Evolutionary conservation across 1,140 invertebrate species (phyloP), one percentile per base, ranked within the genome.

Genomic region (Papilio glaucus): DNA sequence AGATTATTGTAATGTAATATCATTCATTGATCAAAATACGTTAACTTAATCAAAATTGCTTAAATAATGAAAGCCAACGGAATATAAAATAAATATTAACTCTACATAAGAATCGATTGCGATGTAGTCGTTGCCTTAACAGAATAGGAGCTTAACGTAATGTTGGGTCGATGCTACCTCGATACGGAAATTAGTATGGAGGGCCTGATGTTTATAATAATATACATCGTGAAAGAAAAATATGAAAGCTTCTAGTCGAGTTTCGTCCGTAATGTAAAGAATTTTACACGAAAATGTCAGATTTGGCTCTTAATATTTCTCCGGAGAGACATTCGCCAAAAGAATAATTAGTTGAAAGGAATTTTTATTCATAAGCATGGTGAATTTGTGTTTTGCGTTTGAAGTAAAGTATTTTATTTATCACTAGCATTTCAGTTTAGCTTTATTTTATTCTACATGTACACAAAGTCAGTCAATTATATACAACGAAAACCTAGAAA

Each of bases 151-250:
- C 57, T 63, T 21, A 39, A 21, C 24, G 37, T 74, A 41, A 72
- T 65, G 21, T 61, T 24, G 61, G 72, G 77, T 81, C 75, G 72
- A 77, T 80, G 70, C 37, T 77, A 42, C 65, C 24, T 53, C 76
- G 72, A 80, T 82, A 79, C 75, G 74, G 79, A 85, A 83, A 84
- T 85, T 85, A 84, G 75, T 85, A 83, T 85, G 79, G 73, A 71
- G 67, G 68, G 61, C 38, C 57, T 70, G 77, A 61, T 78, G 75
- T 75, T 75, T 74, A 71, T 73, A 74, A 72, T 78, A 74, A 80
- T 78, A 85, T 77, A 82, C 65, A 80, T 78, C 42, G 45, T 39
- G 68, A 61, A 65, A 29, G 68, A 71, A 74, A 69, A 80, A 72
- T 61, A 72, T 76, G 21, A 61, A 72, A 62, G 61, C 60, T 60